Conservation (phyloP, 1,140 invertebrate species). For the Bombus sibiricus region DNA sequence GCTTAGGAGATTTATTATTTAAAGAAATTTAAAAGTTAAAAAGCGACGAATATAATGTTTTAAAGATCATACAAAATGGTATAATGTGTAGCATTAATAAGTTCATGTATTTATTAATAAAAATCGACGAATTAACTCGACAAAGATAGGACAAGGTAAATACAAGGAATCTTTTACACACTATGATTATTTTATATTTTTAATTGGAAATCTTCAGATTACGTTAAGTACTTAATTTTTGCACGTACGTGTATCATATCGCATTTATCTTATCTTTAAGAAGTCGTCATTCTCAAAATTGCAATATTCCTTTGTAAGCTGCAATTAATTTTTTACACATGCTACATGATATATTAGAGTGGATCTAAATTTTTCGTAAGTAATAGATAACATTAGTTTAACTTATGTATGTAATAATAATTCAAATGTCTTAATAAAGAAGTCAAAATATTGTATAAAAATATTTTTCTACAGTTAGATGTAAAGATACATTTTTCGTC, state of each 20-base stretch:
- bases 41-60: neutral
- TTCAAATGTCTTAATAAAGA: neutral
- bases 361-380: too few species aligned
- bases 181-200: neutral
- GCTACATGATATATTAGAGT: too few species aligned
- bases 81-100: neutral
- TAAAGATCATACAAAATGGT: neutral
- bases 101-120: neutral
- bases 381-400: neutral
- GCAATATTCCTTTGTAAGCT: too few species aligned
- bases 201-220: neutral
- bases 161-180: neutral
- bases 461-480: neutral
- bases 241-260: neutral
- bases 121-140: neutral
- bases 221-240: neutral
- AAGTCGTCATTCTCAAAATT: too few species aligned
- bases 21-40: neutral
- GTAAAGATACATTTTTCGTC: neutral
- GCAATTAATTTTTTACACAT: too few species aligned
- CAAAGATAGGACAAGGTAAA: neutral
- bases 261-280: neutral
- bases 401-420: neutral
- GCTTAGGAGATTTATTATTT: neutral
- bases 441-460: neutral